Base-by-base conservation (phyloP, 2,888 invertebrate species). In the Abscondita cerata region DNA sequence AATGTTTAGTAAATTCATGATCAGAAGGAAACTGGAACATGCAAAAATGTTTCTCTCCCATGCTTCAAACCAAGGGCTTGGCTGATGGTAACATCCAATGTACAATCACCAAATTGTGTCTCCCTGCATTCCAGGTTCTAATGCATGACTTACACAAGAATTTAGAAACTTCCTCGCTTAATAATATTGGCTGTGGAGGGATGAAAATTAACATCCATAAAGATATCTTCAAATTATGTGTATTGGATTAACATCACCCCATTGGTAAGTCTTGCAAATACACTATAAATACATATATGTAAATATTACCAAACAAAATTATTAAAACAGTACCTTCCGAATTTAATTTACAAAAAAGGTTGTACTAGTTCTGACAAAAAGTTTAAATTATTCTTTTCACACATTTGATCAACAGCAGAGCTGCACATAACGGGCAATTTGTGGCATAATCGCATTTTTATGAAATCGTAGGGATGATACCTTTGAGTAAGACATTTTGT, bases 1-100 rank as follows among this genome's bases (percentile, higher is more conserved):
- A 91, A 80, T 95, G 95, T 75, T 93, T 92, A 0, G 96, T 92
- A 76, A 96, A 98, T 81, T 99, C 99, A 83, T 98, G 98, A 76
- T 98, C 98, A 2, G 92, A 91, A 13, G 93, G 93, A 78, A 91
- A 93, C 76, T 94, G 90, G n/a, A 62, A 95, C 89, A 75, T 91
- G 89, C 44, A 96, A 83, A 80, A 97, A 97, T 20, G 91, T 91
- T 72, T 96, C 95, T 72, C 96, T 86, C 94, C n/a, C 96, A 98
- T 8, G 91, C 88, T 80, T 97, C 96, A 84, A 93, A 98, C 98
- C 98, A 98, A 11, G n/a, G 95, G 92, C 54, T 94, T 92, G 8
- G 88, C 84, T 34, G 87, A 82, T 25, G 94, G 93, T n/a, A 70
- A 93, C 83, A 70, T 90, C 87, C 65, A 93, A 80, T 70, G 85